Evolutionary conservation across 2,113 vertebrate genomes (phyloP).

Genomic region (Emydocephalus ijimae): DNA sequence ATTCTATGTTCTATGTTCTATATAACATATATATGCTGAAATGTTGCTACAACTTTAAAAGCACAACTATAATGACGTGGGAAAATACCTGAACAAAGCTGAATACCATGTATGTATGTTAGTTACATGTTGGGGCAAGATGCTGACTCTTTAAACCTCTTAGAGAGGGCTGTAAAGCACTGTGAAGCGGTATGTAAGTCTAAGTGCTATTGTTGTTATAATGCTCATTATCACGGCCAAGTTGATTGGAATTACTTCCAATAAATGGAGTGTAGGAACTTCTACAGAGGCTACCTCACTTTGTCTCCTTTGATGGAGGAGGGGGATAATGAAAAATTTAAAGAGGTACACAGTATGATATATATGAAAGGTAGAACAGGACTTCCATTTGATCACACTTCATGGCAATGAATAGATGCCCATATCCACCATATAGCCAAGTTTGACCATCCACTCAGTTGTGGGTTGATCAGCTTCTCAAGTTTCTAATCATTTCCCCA

Average conservation of each 20-base stretch:
- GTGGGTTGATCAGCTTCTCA: not conserved
- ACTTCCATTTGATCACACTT: not conserved
- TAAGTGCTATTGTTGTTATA: not conserved
- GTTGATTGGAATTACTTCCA: not conserved
- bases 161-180: too few relatives aligned
- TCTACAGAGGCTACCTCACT: not conserved
- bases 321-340: not conserved
- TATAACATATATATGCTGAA: too few relatives aligned
- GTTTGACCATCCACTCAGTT: not conserved
- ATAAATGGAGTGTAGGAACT: not conserved
- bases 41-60: too few relatives aligned
- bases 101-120: too few relatives aligned
- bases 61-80: too few relatives aligned
- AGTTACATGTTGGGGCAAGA: too few relatives aligned
- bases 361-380: not conserved
- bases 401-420: not conserved
- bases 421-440: not conserved
- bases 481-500: not conserved
- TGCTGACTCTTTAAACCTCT: too few relatives aligned
- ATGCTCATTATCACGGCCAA: not conserved
- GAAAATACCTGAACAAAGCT: too few relatives aligned
- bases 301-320: not conserved
- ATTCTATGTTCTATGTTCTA: too few relatives aligned
- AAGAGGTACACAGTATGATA: not conserved
- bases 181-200: too few relatives aligned